A percentile compares a stretch with the other conserved stretches of the same genome.
These are phyloP conservation scores for Myotis yumanensis DNA, from an alignment of 2,113 vertebrate species.

Conservation along the genomic window DNA sequence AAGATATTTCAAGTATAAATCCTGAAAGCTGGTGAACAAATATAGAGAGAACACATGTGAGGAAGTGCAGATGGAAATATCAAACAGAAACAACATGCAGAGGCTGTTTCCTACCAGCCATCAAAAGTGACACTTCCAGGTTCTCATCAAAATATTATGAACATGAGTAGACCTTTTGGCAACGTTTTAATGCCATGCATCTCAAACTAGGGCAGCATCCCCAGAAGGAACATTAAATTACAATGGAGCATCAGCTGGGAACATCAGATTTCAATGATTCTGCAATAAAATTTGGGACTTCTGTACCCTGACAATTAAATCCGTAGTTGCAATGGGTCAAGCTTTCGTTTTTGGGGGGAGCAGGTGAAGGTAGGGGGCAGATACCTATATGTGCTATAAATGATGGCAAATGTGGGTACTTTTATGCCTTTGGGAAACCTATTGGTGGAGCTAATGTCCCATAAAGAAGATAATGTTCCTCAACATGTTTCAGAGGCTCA, in stretches of 20 bases:
- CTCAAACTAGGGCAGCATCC: background rate
- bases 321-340: background rate
- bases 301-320: background rate
- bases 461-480: background rate
- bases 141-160: conserved; percentile 55
- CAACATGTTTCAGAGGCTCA: background rate
- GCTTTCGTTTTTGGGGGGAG: background rate
- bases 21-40: conserved; percentile 22
- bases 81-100: background rate
- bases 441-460: background rate
- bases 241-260: background rate
- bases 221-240: background rate
- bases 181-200: background rate
- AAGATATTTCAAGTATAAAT: conserved; percentile 33
- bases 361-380: rapidly evolving
- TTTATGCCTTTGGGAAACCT: background rate
- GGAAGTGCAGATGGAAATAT: conserved; percentile 10
- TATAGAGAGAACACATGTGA: background rate
- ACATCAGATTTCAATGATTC: background rate
- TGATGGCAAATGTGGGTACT: background rate
- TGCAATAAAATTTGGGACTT: background rate
- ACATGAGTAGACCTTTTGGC: background rate
- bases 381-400: background rate
- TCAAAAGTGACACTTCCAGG: background rate
- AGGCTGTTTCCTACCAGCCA: background rate